phyloP scores from a whole-genome alignment of 2,797 vertebrate genomes.

The Typhlichthys eigenmanni region DNA sequence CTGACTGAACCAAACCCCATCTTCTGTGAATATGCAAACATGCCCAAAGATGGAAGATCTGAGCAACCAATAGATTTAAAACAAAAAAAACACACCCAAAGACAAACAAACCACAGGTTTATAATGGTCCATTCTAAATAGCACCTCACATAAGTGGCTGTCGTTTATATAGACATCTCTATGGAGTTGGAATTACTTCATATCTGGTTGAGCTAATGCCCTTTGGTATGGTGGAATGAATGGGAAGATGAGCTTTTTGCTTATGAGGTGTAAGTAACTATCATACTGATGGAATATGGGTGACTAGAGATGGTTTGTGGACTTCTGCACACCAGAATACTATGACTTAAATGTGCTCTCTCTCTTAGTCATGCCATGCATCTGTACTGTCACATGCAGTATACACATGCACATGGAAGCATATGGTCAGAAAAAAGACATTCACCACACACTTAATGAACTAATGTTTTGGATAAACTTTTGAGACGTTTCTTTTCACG shows the following conservation, averaged over 20 bases:
- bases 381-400: not conserved
- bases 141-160: slow-evolving; percentile 3
- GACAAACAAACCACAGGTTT: slow-evolving; percentile 2
- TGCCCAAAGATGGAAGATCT: slow-evolving; percentile 46
- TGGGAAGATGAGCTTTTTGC: slow-evolving; percentile 19
- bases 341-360: slow-evolving; percentile 22
- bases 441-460: slow-evolving; percentile 8
- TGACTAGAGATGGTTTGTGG: slow-evolving; percentile 10
- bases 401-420: slow-evolving; percentile 9
- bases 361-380: slow-evolving; percentile 12
- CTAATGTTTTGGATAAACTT: slow-evolving; percentile 22
- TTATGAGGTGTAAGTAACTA: not conserved
- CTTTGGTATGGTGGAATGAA: slow-evolving; percentile 27
- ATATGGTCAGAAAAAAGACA: slow-evolving; percentile 10
- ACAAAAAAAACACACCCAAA: slow-evolving; percentile 6
- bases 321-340: slow-evolving; percentile 33
- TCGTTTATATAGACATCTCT: slow-evolving; percentile 8
- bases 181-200: slow-evolving; percentile 8
- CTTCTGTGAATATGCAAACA: slow-evolving; percentile 44
- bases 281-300: slow-evolving; percentile 21
- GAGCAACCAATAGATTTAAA: slow-evolving; percentile 27
- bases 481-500: slow-evolving; percentile 20
- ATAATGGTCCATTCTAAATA: not conserved
- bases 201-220: slow-evolving; percentile 23
- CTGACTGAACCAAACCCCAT: slow-evolving; percentile 64